These are phyloP conservation scores for Hoplodrina ambigua DNA, from an alignment of 2,888 invertebrate species.

Conservation along the genomic window DNA sequence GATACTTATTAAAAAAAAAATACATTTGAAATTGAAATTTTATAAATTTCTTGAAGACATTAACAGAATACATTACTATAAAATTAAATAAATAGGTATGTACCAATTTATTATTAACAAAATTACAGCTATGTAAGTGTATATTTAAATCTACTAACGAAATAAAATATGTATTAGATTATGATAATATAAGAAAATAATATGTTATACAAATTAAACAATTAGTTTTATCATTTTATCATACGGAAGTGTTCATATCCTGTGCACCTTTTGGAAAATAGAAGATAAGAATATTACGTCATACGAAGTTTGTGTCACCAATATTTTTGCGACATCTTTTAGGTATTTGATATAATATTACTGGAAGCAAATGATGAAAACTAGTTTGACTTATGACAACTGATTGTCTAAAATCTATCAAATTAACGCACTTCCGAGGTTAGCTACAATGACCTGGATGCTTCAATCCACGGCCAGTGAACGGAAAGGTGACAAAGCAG, in stretches of 20 bases:
- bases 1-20: constrained; percentile 7
- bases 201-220: constrained; percentile 30
- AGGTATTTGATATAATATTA: too few relatives aligned
- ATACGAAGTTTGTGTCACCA: constrained; percentile 4
- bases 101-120: constrained; percentile 38
- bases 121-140: constrained; percentile 10
- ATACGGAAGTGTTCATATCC: constrained; percentile 19
- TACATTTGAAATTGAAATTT: constrained; percentile 9
- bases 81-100: constrained; percentile 21
- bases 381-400: constrained; percentile 2
- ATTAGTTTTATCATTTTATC: constrained; percentile 13
- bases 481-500: constrained; percentile 12
- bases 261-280: constrained; percentile 17
- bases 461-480: background rate
- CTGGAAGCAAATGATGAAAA: constrained; percentile 1
- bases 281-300: constrained; percentile 14
- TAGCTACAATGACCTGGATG: constrained; percentile 9
- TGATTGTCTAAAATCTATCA: constrained; percentile 14
- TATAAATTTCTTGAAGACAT: constrained; percentile 12
- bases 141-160: constrained; percentile 8
- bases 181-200: constrained; percentile 26
- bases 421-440: constrained; percentile 10
- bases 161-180: constrained; percentile 33
- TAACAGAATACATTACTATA: constrained; percentile 25
- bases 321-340: background rate